Base-by-base conservation (phyloP, 1,140 invertebrate genomes). In the Drosophila leontia region DNA sequence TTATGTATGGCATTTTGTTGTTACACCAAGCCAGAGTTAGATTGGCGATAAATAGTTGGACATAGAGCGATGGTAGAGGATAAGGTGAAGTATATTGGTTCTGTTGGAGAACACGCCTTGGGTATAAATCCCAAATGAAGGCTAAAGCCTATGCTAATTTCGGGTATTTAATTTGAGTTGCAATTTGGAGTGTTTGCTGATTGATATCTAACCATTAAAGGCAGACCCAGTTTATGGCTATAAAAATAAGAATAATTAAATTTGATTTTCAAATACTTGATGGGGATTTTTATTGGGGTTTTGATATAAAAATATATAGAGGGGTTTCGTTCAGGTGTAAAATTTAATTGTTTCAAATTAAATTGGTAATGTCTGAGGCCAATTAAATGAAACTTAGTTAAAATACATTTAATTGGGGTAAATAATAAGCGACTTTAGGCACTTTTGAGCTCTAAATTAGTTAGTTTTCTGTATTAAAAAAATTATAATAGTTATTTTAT, bases 11-110 rank as follows among this genome's bases (percentile, higher is more conserved):
- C 55, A 60, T 74, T 67, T 72, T 74, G 68, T 57, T 84, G 78
- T 63, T 78, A 79, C 63, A 80, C 63, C 62, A 32, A 62, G 34
- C n/a, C 47, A 39, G 53, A 39, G 26, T 62, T 34, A 78, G 82
- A 85, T 85, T 35, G 12, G 19, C 63, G 78, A 83, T 83, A 77
- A 60, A 51, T 60, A 51, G 70, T 37, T 39, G 69, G 67, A 60
- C 53, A 60, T 1, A 19, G 50, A 29, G 50, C 67, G 70, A 74
- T 74, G 70, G 70, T 29, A 74, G 35, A 39, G 68, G 67, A 74
- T 74, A 72, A 74, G 45, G 45, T 23, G 60, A 51, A 72, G 69
- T 50, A 72, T 74, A 72, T 72, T 74, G 53, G 62, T 15, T 53
- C 3, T 12, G 29, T 3, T 1, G 44, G n/a, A 8, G 6, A 50